Evolutionary conservation across 2,797 vertebrate genomes (phyloP), one percentile per base, ranked within the genome.

Genomic region (Varecia variegata): DNA sequence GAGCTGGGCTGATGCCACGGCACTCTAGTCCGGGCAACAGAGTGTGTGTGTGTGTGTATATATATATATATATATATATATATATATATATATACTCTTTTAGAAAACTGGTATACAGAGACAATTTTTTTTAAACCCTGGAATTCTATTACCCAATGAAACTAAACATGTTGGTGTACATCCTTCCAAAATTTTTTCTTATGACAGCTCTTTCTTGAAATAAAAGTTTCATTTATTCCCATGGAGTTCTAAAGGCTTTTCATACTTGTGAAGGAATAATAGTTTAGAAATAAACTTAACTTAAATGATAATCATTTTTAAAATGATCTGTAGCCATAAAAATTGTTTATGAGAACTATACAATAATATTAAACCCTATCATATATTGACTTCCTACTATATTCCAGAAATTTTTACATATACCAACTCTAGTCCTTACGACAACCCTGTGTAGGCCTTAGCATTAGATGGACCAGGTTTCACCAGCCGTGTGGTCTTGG

Each of bases 121-220:
- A 88, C 7, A 77, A 65, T 11, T 76, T 79, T 40, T 52, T 40
- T 27, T 18, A 50, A 54, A 32, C 32, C 45, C 38, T 68, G 32
- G 21, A 81, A 47, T 73, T 90, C 25, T 25, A n/a, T 90, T 93
- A 82, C 47, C 60, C 40, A 58, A 2, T 89, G 43, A 54, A 90
- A 90, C 23, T 83, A 45, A 54, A 68, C 30, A 50, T n/a, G 15
- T 80, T 38, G 20, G 32, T 71, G 10, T 82, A 67, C 7, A 7
- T 68, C 23, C 65, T 92, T 90, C 91, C 67, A 87, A 95, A 82
- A 86, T 96, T 70, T 87, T 30, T 76, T 93, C 89, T 47, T 82
- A 77, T 84, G 14, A 82, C 12, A 86, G 45, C 50, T 62, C 2
- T 62, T 94, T 27, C 82, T 58, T 32, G 12, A 71, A 45, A 82